These are phyloP conservation scores for mouse (Mus musculus) DNA, from an alignment of 2,113 vertebrate genomes.

Conservation along the genomic window GRCm39 chr9:14496001-14496500, in stretches of 20 bases:
- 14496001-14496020: constrained; percentile 34
- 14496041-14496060: neutral
- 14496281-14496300: neutral
- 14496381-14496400: neutral
- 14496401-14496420: neutral
- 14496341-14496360: neutral
- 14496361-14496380: neutral
- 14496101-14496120: neutral
- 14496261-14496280: neutral
- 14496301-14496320: neutral
- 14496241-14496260: neutral
- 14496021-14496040: neutral
- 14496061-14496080: neutral
- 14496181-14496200: neutral
- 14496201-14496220: neutral
- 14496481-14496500: neutral
- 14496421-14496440: neutral
- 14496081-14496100: neutral
- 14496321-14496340: neutral
- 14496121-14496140: no score
- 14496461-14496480: neutral
- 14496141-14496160: neutral
- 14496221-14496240: neutral
- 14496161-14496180: neutral
- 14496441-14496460: neutral